phyloP scores from a whole-genome alignment of 2,113 vertebrate species.

The Xenus cinereus region DNA sequence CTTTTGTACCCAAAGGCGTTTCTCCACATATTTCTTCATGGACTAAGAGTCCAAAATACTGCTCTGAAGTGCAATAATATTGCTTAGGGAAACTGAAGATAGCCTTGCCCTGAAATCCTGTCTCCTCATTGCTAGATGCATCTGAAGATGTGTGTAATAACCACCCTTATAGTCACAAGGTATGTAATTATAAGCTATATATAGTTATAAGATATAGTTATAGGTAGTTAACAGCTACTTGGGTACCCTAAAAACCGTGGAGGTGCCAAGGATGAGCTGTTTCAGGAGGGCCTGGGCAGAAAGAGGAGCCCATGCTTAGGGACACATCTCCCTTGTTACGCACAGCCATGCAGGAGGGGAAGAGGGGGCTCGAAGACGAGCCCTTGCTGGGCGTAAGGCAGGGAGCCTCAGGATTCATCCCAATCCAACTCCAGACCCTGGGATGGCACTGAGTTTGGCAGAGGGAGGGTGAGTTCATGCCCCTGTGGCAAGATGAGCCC shows the following conservation, averaged over 20 bases:
- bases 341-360: background rate
- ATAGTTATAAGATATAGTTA: background rate
- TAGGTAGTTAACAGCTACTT: background rate
- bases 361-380: background rate
- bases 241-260: background rate
- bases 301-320: background rate
- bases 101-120: background rate
- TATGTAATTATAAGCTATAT: background rate
- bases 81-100: background rate
- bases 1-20: background rate
- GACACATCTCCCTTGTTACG: fast-evolving
- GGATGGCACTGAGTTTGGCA: fast-evolving
- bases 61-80: background rate
- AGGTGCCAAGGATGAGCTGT: background rate
- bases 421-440: background rate
- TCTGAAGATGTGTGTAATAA: fast-evolving
- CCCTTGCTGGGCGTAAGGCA: fast-evolving
- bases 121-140: background rate
- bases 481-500: background rate
- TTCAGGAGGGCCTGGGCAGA: background rate
- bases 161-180: background rate
- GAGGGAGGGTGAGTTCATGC: background rate
- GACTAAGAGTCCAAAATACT: background rate
- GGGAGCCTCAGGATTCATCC: background rate
- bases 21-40: background rate